Percentiles rank a stretch among this genome's conserved stretches.
Conservation (phyloP, 2,888 invertebrate genomes). For the Hirtodrosophila alboralis region DNA sequence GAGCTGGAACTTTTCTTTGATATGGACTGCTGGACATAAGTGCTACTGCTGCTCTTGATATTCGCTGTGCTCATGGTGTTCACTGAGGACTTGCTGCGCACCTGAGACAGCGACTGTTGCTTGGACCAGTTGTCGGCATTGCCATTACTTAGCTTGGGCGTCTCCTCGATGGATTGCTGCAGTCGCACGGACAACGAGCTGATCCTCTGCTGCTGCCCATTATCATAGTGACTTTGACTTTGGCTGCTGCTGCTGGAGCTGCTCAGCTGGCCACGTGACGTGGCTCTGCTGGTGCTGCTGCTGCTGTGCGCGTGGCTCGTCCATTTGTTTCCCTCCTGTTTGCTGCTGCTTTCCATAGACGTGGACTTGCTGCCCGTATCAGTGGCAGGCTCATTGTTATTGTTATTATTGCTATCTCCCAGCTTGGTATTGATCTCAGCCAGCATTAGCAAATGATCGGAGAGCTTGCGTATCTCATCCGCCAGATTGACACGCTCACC, state of each 20-base stretch:
- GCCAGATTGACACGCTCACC: conserved; percentile 89
- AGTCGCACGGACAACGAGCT: conserved; percentile 79
- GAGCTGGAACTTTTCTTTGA: conserved; percentile 36
- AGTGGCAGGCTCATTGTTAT: conserved; percentile 1
- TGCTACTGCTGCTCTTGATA: conserved; percentile 39
- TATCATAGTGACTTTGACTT: conserved; percentile 36
- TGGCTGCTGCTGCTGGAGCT: conserved; percentile 51
- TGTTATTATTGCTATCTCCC: conserved; percentile 54
- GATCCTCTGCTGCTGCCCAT: conserved; percentile 52
- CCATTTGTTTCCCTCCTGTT: conserved; percentile 53
- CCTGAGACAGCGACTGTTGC: conserved; percentile 34
- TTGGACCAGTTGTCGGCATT: conserved; percentile 32
- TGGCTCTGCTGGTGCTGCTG: conserved; percentile 36
- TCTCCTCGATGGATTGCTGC: conserved; percentile 83
- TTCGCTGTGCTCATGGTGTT: conserved; percentile 57
- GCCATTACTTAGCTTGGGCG: conserved; percentile 78
- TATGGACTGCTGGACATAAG: conserved; percentile 43
- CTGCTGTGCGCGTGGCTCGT: conserved; percentile 43
- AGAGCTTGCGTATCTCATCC: conserved; percentile 92
- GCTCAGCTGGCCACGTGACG: conserved; percentile 37
- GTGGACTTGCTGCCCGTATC: conserved; percentile 10
- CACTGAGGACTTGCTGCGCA: conserved; percentile 46
- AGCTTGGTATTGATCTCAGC: conserved; percentile 87
- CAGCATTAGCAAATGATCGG: conserved; percentile 90
- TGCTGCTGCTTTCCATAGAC: conserved; percentile 18